Base-by-base conservation (phyloP, 2,888 invertebrate genomes). In the Eristalis intricaria region DNA sequence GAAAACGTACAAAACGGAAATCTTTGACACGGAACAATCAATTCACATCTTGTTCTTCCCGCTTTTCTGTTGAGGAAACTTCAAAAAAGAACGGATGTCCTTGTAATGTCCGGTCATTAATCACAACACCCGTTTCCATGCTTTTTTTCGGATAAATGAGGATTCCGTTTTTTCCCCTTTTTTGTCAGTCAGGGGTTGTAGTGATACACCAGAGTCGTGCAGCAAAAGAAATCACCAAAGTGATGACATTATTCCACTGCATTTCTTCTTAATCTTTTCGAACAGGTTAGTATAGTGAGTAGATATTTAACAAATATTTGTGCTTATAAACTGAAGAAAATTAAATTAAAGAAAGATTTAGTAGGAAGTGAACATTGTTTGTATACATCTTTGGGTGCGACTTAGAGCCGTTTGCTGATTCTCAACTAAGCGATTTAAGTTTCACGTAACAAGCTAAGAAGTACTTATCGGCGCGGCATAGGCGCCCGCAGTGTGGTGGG, bases 11-110 rank as follows among this genome's bases (percentile, higher is more conserved):
- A 65, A 83, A 50, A 68, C 77, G 83, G 86, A 82, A 83, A 83
- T 74, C 82, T 86, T 86, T 86, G 86, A 86, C 86, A 86, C 83
- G 75, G 75, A 86, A 86, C 86, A 86, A 86, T 86, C 86, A 86
- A 86, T 86, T 83, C 74, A 86, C 82, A 83, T 83, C 86, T 86
- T 78, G 86, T 86, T 85, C 66, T 15, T 13, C 50, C 23, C 26
- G 15, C 13, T 65, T 68, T 60, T 29, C 19, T 63, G n/a, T 58
- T 71, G 68, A 76, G 70, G 77, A 81, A 74, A 74, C 69, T 86
- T 86, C 77, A 74, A 83, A 86, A n/a, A 74, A 43, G 65, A 76
- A 82, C 82, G 83, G 86, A 86, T 83, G 78, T 86, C 77, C 82
- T 83, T 83, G 82, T 83, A 75, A 83, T 86, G 74, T 78, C 40